phyloP scores from a whole-genome alignment of 2,888 invertebrate species.

The Netelia inedita region DNA sequence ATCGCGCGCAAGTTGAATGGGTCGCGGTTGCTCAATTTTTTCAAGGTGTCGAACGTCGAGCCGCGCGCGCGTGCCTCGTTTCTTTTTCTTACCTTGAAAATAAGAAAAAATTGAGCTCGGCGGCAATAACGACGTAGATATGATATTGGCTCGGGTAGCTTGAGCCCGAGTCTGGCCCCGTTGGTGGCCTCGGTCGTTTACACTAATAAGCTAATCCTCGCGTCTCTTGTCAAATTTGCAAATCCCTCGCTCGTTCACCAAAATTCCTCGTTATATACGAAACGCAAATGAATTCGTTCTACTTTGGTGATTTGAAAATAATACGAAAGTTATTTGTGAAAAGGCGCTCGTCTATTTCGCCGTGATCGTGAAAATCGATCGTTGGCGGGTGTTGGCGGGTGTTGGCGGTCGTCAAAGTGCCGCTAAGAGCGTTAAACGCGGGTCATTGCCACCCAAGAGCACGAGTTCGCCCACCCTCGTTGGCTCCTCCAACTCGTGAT shows the following conservation, averaged over 20 bases:
- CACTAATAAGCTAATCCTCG: background rate
- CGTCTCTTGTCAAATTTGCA: background rate
- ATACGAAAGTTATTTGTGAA: too few relatives aligned
- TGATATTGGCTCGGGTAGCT: background rate
- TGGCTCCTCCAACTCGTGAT: constrained; percentile 6
- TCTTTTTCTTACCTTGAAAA: constrained; percentile 9
- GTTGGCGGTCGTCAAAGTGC: too few relatives aligned
- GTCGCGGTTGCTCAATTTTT: too few relatives aligned
- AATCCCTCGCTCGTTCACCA: constrained; percentile 7
- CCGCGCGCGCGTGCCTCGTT: background rate
- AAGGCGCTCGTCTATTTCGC: background rate
- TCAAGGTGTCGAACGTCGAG: too few relatives aligned
- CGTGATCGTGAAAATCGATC: background rate
- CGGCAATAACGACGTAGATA: background rate
- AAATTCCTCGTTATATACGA: background rate
- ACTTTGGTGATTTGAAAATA: background rate
- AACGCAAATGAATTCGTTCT: background rate
- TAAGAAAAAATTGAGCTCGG: background rate
- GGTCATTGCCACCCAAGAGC: constrained; percentile 52
- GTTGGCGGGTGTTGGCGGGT: background rate
- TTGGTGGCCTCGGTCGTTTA: background rate
- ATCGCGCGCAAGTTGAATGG: too few relatives aligned
- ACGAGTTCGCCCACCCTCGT: constrained; percentile 27
- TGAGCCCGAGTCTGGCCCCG: background rate
- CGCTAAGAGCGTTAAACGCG: constrained; percentile 20